These are phyloP conservation scores for Ophioderma brevispina DNA, from an alignment of 35 echinoderm and acorn worm genomes.

Conservation along the genomic window DNA sequence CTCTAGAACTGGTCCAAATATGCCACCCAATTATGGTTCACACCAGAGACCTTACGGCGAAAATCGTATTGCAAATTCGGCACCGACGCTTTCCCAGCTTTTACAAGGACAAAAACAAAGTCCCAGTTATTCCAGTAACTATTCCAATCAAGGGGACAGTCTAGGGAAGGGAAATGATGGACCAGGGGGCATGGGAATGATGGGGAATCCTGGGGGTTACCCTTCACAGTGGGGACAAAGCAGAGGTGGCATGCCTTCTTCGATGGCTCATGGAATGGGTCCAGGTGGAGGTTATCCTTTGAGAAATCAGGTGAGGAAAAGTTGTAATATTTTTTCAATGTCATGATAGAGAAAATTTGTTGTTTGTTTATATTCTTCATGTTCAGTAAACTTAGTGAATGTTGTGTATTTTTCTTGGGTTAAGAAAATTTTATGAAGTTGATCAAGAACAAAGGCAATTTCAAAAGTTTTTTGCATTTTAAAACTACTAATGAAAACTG, in stretches of 20 bases:
- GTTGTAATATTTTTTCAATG: too few relatives aligned
- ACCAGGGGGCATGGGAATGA: constrained; percentile 34
- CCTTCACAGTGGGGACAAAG: constrained; percentile 46
- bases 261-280: background rate
- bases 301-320: constrained; percentile 46
- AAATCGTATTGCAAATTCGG: constrained; percentile 89
- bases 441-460: too few relatives aligned
- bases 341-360: too few relatives aligned
- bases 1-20: constrained; percentile 40
- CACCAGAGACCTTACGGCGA: constrained; percentile 61
- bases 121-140: constrained; percentile 69
- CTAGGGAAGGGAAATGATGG: constrained; percentile 68
- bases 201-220: constrained; percentile 53
- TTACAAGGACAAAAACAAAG: constrained; percentile 97
- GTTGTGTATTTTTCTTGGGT: too few relatives aligned
- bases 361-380: too few relatives aligned
- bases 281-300: constrained; percentile 4
- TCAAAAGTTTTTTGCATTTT: too few relatives aligned
- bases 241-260: constrained; percentile 20
- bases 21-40: constrained; percentile 55
- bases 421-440: too few relatives aligned
- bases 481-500: too few relatives aligned
- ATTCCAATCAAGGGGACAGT: constrained; percentile 65
- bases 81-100: constrained; percentile 98
- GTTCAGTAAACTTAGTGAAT: too few relatives aligned